Percentiles rank a stretch among this genome's conserved stretches.
Conservation (phyloP, 2,888 invertebrate genomes). For the Nysson spinosus region DNA sequence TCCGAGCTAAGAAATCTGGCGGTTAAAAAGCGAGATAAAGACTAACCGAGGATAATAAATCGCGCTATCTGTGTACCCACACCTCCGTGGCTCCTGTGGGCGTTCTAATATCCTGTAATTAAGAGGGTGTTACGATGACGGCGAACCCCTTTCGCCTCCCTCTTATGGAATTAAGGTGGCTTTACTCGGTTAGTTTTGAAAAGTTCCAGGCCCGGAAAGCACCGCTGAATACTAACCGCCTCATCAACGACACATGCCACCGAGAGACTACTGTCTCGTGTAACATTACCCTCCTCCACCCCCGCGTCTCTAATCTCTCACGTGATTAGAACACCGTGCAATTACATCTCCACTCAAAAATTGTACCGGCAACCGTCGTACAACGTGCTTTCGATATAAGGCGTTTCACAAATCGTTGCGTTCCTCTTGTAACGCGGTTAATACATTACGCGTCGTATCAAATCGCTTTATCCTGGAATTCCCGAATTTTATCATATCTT, state of each 20-base stretch:
- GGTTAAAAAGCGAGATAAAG: conserved; percentile 56
- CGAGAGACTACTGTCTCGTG: conserved; percentile 65
- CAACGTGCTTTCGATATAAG: too few relatives aligned
- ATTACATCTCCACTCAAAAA: conserved; percentile 53
- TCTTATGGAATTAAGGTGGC: conserved; percentile 76
- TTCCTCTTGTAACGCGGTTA: too few relatives aligned
- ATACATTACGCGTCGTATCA: too few relatives aligned
- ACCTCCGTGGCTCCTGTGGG: conserved; percentile 54
- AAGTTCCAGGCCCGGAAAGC: conserved; percentile 71
- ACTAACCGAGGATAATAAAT: conserved; percentile 54
- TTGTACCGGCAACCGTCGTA: conserved; percentile 15
- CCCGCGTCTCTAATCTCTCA: conserved; percentile 69
- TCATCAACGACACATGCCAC: conserved; percentile 77
- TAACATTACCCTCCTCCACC: conserved; percentile 62
- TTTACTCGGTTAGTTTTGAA: conserved; percentile 75
- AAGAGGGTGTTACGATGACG: conserved; percentile 74
- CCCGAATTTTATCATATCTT: too few relatives aligned
- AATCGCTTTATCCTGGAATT: too few relatives aligned
- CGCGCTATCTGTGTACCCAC: conserved; percentile 55
- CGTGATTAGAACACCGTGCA: conserved; percentile 69
- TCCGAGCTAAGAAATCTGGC: conserved; percentile 39
- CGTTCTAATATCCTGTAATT: conserved; percentile 75
- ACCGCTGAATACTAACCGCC: conserved; percentile 77
- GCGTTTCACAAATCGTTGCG: too few relatives aligned
- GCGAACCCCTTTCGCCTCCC: conserved; percentile 70